A percentile compares a stretch with the other conserved stretches of the same genome.
phyloP scores from a whole-genome alignment of 1,140 invertebrate genomes.

The Onthophagus taurus region DNA sequence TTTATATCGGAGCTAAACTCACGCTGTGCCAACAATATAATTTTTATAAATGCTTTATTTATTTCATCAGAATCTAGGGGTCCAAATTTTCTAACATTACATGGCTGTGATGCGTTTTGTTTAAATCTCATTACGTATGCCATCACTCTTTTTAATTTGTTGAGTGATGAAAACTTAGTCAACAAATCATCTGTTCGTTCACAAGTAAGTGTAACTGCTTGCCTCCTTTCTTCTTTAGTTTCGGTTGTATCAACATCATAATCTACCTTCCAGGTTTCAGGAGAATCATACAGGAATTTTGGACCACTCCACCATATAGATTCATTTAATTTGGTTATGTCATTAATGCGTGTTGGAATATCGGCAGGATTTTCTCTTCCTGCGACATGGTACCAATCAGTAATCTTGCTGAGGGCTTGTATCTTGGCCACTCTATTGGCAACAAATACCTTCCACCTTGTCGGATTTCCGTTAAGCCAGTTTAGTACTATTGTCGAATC shows the following conservation, averaged over 20 bases:
- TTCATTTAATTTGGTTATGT: neutral
- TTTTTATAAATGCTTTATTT: neutral
- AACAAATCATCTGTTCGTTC: too few species aligned
- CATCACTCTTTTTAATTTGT: neutral
- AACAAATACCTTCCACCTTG: conserved; percentile 3
- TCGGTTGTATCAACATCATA: too few species aligned
- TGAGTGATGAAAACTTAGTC: neutral
- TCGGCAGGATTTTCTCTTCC: conserved; percentile 4
- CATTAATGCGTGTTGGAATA: neutral
- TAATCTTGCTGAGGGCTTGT: neutral
- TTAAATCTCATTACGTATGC: neutral
- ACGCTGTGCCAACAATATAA: neutral
- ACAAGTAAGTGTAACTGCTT: too few species aligned
- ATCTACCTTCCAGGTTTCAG: too few species aligned
- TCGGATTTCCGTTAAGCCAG: neutral
- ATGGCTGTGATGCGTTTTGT: neutral
- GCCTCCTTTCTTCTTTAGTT: too few species aligned
- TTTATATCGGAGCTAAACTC: neutral
- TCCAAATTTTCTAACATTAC: neutral
- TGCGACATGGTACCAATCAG: conserved; percentile 1
- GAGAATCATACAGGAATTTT: neutral
- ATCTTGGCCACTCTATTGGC: conserved; percentile 3
- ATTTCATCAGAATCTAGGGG: neutral
- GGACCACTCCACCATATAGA: conserved; percentile 8
- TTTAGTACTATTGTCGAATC: conserved; percentile 4